phyloP scores from a whole-genome alignment of 1,140 invertebrate genomes.

The Aethina tumida region DNA sequence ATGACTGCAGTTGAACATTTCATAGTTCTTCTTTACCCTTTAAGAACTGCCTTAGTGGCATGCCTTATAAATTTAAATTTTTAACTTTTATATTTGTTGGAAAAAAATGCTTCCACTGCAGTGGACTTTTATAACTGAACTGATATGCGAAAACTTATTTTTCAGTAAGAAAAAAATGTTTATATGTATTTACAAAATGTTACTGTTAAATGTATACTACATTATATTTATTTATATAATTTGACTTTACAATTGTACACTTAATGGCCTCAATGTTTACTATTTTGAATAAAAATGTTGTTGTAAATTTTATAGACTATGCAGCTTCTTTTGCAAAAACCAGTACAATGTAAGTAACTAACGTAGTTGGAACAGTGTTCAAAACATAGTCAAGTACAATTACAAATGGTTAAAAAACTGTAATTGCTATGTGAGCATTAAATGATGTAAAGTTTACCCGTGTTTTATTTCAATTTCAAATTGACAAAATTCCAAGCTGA shows the following conservation, averaged over 20 bases:
- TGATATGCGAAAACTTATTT: conserved; percentile 18
- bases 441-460: conserved; percentile 19
- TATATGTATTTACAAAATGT: conserved; percentile 27
- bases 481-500: no score
- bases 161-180: conserved; percentile 20
- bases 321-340: conserved; percentile 16
- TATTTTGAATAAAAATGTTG: conserved; percentile 5
- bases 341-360: conserved; percentile 11
- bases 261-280: conserved; percentile 15
- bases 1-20: conserved; percentile 19
- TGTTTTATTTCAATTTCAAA: conserved; percentile 5
- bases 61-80: conserved; percentile 30
- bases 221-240: conserved; percentile 20
- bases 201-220: conserved; percentile 24
- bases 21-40: conserved; percentile 20
- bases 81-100: conserved; percentile 26
- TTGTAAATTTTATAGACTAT: conserved; percentile 7
- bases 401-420: conserved; percentile 15
- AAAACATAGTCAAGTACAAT: conserved; percentile 8
- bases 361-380: no score
- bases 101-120: conserved; percentile 18
- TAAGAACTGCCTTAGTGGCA: conserved; percentile 28
- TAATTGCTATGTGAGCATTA: conserved; percentile 36
- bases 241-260: conserved; percentile 17
- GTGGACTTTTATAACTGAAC: conserved; percentile 17